A percentile compares a stretch with the other conserved stretches of the same genome.
phyloP scores from a whole-genome alignment of 2,797 vertebrate genomes.

The Halcyon leucocephala region DNA sequence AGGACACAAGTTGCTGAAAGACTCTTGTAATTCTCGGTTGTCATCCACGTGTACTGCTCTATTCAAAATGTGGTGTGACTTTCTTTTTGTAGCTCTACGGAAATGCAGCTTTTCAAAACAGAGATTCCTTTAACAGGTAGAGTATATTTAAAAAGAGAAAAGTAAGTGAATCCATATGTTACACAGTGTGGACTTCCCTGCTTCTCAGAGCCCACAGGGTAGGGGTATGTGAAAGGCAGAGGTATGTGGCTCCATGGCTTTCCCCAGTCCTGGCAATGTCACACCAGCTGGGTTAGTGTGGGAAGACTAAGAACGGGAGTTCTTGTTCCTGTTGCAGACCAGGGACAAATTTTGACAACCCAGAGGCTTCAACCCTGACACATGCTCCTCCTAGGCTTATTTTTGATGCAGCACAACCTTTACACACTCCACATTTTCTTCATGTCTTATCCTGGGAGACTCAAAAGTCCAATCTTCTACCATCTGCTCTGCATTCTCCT shows the following conservation, averaged over 20 bases:
- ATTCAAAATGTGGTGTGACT: neutral
- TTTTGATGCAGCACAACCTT: neutral
- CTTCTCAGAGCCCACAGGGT: neutral
- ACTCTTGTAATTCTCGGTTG: neutral
- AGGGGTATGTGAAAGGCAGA: no score
- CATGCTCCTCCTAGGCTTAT: neutral
- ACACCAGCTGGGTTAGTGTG: neutral
- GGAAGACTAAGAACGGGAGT: neutral
- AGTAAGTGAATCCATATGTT: neutral
- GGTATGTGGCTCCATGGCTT: rapidly evolving
- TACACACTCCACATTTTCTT: neutral
- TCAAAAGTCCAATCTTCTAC: neutral
- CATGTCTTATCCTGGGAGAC: neutral
- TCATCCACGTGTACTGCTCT: neutral
- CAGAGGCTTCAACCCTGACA: neutral
- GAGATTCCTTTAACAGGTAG: neutral
- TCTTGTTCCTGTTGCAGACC: neutral
- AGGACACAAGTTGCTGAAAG: neutral
- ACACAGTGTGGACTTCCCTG: rapidly evolving
- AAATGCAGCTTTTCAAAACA: neutral
- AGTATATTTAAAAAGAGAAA: neutral
- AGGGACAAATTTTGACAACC: neutral
- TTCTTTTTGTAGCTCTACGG: neutral
- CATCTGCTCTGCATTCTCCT: neutral
- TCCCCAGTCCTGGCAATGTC: rapidly evolving